These are phyloP conservation scores for Machimus rusticus DNA, from an alignment of 2,888 invertebrate genomes.

Conservation along the genomic window DNA sequence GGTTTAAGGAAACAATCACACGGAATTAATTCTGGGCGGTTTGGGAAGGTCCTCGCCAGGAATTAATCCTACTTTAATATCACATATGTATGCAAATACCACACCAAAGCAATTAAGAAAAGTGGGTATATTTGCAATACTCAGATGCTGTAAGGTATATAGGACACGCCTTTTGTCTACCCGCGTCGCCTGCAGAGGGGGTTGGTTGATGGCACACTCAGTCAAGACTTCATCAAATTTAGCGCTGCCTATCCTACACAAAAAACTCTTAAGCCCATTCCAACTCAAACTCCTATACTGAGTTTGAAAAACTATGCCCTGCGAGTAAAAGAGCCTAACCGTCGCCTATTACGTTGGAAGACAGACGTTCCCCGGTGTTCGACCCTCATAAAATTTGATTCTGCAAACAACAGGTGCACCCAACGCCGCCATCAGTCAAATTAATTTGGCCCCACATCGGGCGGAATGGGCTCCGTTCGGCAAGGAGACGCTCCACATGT, in stretches of 20 bases:
- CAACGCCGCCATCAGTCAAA: conserved; percentile 44
- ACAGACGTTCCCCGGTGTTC: conserved; percentile 37
- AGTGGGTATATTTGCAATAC: not conserved
- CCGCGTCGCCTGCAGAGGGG: not conserved
- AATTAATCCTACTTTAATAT: not conserved
- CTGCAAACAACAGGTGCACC: conserved; percentile 47
- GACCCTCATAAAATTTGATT: conserved; percentile 44
- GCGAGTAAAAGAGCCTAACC: not conserved
- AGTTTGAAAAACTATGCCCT: not conserved
- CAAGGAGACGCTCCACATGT: not conserved
- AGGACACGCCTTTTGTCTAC: not conserved
- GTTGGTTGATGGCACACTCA: not conserved
- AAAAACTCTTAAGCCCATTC: not conserved
- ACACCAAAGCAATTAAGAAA: not conserved
- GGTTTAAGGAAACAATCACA: conserved; percentile 8
- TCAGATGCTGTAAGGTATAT: not conserved
- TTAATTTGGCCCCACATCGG: conserved; percentile 40
- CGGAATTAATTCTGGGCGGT: conserved; percentile 11
- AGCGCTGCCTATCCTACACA: not conserved
- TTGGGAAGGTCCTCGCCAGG: not conserved
- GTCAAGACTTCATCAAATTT: not conserved
- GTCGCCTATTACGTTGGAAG: not conserved
- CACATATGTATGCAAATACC: not conserved
- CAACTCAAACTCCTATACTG: not conserved
- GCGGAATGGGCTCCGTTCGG: not conserved